Percentiles rank a stretch among this genome's conserved stretches.
These are phyloP conservation scores for Aramus guarauna DNA, from an alignment of 2,113 vertebrate genomes.

Conservation along the genomic window DNA sequence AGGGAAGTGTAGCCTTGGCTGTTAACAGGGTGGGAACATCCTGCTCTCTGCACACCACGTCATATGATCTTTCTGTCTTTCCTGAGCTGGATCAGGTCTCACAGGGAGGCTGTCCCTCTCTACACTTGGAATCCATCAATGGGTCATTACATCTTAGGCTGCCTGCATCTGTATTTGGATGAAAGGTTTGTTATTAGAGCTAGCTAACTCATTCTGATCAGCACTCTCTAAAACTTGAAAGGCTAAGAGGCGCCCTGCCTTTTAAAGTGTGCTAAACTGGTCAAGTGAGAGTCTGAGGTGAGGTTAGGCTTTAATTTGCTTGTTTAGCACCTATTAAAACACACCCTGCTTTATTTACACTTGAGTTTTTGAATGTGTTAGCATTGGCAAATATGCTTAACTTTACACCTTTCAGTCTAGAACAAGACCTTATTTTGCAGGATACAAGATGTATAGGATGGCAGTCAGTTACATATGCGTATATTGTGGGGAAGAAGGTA, in stretches of 20 bases:
- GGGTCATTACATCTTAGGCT: background rate
- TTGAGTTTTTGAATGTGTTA: background rate
- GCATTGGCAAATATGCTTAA: background rate
- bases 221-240: slow-evolving; percentile 27
- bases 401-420: slow-evolving; percentile 23
- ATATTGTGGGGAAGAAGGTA: background rate
- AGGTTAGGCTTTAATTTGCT: slow-evolving; percentile 37
- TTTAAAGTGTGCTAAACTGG: slow-evolving; percentile 33
- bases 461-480: background rate
- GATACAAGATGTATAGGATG: no score
- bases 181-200: slow-evolving; percentile 4
- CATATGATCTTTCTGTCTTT: background rate
- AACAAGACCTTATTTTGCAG: background rate
- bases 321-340: slow-evolving; percentile 58
- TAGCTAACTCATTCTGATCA: slow-evolving; percentile 16
- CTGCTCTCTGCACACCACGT: background rate
- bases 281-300: slow-evolving; percentile 29
- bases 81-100: background rate
- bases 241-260: background rate
- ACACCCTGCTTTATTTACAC: slow-evolving; percentile 24
- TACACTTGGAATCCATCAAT: background rate
- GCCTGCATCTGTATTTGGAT: background rate
- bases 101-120: background rate
- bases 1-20: background rate
- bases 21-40: slow-evolving; percentile 17